Conservation (phyloP, 2,888 invertebrate genomes). For the Drosophila cracens region DNA sequence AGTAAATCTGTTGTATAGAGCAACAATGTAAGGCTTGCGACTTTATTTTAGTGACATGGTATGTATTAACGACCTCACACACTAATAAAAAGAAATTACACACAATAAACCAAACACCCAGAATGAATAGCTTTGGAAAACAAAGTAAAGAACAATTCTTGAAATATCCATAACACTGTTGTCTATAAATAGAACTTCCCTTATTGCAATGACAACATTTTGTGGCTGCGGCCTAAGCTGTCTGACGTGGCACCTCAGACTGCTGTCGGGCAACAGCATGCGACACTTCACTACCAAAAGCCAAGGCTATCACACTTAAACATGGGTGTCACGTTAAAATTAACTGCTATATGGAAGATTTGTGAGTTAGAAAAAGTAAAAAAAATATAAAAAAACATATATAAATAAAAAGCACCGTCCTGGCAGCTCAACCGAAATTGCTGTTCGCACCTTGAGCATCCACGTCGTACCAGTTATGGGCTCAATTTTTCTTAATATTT, state of each 20-base stretch:
- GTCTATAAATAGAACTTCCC: conserved; percentile 16
- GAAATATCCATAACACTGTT: conserved; percentile 9
- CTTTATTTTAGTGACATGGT: not conserved
- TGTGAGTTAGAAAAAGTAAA: conserved; percentile 48
- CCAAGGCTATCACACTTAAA: conserved; percentile 3
- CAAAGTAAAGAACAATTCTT: not conserved
- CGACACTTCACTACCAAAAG: conserved; percentile 27
- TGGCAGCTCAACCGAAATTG: conserved; percentile 11
- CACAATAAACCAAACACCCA: not conserved
- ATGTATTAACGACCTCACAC: not conserved
- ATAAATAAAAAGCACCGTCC: conserved; percentile 6
- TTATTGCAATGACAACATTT: conserved; percentile 42
- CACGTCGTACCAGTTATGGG: conserved; percentile 64
- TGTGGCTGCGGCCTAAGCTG: conserved; percentile 41
- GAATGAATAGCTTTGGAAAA: not conserved
- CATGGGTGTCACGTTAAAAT: conserved; percentile 60
- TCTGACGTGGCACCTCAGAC: conserved; percentile 2
- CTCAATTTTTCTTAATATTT: conserved; percentile 41
- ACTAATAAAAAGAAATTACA: not conserved
- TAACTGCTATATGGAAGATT: conserved; percentile 67
- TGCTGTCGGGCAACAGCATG: conserved; percentile 24
- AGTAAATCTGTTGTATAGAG: not conserved
- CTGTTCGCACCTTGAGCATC: conserved; percentile 21
- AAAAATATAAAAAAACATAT: conserved; percentile 2
- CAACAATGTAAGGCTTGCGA: not conserved